phyloP scores from a whole-genome alignment of 2,113 vertebrate genomes.

The Laterallus jamaicensis region DNA sequence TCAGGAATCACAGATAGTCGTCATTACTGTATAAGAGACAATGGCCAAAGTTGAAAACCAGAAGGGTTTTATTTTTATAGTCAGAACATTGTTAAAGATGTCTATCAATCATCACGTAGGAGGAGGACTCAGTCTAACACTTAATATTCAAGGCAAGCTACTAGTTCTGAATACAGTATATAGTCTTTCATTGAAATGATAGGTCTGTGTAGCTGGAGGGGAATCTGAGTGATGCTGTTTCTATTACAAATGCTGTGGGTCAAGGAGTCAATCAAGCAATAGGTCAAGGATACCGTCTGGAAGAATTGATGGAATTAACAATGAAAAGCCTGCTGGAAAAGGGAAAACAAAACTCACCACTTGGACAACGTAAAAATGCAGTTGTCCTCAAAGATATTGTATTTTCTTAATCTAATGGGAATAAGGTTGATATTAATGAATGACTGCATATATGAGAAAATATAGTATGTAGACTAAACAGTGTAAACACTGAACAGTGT shows the following conservation, averaged over 20 bases:
- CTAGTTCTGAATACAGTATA: slow-evolving; percentile 60
- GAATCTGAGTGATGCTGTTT: slow-evolving; percentile 61
- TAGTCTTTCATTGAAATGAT: slow-evolving; percentile 66
- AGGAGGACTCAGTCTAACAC: slow-evolving; percentile 53
- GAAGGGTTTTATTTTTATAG: slow-evolving; percentile 72
- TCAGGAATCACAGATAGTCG: slow-evolving; percentile 66
- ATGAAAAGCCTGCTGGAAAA: slow-evolving; percentile 81
- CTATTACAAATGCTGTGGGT: slow-evolving; percentile 65
- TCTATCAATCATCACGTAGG: slow-evolving; percentile 63
- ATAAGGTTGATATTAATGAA: neutral
- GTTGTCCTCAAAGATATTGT: rapidly evolving
- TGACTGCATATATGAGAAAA: neutral
- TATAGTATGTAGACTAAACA: neutral
- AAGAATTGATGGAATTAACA: slow-evolving; percentile 38
- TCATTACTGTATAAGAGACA: slow-evolving; percentile 59
- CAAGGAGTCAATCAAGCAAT: slow-evolving; percentile 74
- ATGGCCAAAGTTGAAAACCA: slow-evolving; percentile 60
- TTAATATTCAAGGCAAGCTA: slow-evolving; percentile 72
- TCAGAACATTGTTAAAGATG: slow-evolving; percentile 59
- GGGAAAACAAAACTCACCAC: slow-evolving; percentile 85
- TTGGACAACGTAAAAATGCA: slow-evolving; percentile 64
- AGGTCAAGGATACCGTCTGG: slow-evolving; percentile 64
- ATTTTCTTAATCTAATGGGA: neutral
- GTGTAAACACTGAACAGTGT: neutral
- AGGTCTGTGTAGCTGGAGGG: slow-evolving; percentile 64